A percentile compares a stretch with the other conserved stretches of the same genome.
These are phyloP conservation scores for Anoura caudifer DNA, from an alignment of 2,113 vertebrate species.

Conservation along the genomic window DNA sequence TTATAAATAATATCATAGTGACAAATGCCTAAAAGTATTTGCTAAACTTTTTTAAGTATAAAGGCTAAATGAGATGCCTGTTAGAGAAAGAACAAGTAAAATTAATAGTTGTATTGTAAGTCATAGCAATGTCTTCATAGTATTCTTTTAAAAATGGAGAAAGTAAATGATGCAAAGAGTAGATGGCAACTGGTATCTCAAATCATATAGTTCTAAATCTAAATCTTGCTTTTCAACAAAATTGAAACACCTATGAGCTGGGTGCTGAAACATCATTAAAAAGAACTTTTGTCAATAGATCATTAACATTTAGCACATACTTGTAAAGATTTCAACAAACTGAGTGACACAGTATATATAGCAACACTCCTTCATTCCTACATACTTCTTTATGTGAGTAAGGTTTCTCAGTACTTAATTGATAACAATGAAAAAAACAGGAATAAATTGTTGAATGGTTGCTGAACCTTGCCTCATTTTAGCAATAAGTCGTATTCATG, in stretches of 20 bases:
- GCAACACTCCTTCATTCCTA: neutral
- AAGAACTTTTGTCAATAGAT: neutral
- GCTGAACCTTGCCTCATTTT: neutral
- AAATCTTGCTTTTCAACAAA: constrained; percentile 27
- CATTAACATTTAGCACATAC: neutral
- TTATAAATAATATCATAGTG: neutral
- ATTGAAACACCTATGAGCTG: neutral
- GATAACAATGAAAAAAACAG: constrained; percentile 24
- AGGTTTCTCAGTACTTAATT: neutral
- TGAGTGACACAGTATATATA: neutral
- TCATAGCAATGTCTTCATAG: neutral
- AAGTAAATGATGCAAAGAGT: constrained; percentile 39
- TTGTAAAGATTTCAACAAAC: constrained; percentile 34
- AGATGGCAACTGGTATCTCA: constrained; percentile 3
- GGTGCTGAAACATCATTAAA: neutral
- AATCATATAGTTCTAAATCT: neutral
- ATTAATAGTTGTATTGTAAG: neutral
- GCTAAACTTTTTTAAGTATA: neutral
- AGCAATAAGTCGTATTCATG: neutral
- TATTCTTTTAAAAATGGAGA: neutral
- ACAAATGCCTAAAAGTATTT: neutral
- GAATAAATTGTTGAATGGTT: neutral
- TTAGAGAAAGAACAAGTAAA: constrained; percentile 12
- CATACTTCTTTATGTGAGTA: neutral
- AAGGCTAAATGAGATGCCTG: constrained; percentile 1